Evolutionary conservation across 2,888 invertebrate species (phyloP), one percentile per base, ranked within the genome.

Genomic region (Strigamia crassipes): DNA sequence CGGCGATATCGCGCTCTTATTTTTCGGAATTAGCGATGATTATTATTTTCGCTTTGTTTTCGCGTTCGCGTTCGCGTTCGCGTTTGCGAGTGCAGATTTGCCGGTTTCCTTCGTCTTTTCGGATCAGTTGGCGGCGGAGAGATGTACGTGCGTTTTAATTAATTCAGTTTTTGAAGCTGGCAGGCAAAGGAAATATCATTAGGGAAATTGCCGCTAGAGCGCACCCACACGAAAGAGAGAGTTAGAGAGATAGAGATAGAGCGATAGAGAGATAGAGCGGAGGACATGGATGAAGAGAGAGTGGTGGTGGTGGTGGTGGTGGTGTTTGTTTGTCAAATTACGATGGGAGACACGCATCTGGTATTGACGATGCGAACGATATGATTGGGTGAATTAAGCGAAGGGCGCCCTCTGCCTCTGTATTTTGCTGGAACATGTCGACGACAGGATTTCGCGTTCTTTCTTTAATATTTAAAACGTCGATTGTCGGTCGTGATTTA

Each of bases 121-220:
- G 61, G 61, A 61, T 61, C 61, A 18, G 61, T 61, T 61, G 61
- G 21, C 18, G 1, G 18, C 21, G 61, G 18, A 61, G 61, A 61
- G 6, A 2, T n/a, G n/a, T n/a, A n/a, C n/a, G 61, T 4, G 10
- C 15, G n/a, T 61, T 61, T 61, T 61, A 61, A 61, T 61, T 61
- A 61, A 61, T 61, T 61, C 61, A 18, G 9, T 61, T 61, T 46
- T 61, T 61, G 9, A 61, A 61, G 61, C 61, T 61, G 61, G 61
- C 61, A 61, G 61, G 61, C 61, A 61, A 61, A 61, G 61, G 61
- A 61, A 61, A 61, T 61, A 61, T 61, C 18, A 61, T 61, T 61
- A 61, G 61, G 21, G 61, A 18, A 61, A 18, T 61, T 61, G 61
- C 61, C 61, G 61, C 61, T 10, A 61, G 61, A 18, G 61, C 61